Evolutionary conservation across 2,888 invertebrate genomes (phyloP).

Genomic region (Tipula unca): DNA sequence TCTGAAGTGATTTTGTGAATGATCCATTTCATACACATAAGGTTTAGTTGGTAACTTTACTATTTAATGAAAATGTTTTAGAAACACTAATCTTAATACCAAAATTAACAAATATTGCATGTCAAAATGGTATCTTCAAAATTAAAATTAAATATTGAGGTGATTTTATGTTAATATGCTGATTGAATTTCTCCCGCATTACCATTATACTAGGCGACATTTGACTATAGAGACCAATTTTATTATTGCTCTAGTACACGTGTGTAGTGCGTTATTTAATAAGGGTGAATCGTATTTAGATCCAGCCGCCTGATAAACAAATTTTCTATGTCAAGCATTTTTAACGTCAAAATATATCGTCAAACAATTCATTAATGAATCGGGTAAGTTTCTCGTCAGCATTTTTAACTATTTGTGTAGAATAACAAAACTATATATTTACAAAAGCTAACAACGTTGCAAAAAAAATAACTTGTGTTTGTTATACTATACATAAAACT

Average conservation of each 20-base stretch:
- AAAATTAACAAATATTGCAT: neutral
- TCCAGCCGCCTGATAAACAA: neutral
- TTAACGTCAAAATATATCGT: neutral
- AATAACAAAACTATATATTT: neutral
- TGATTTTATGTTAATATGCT: neutral
- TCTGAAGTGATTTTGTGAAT: too few species aligned
- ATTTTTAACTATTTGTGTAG: too few species aligned
- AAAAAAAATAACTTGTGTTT: neutral
- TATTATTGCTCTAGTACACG: neutral
- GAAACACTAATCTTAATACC: neutral
- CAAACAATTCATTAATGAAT: neutral
- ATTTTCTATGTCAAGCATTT: neutral
- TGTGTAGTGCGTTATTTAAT: neutral
- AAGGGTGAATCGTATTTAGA: neutral
- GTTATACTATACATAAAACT: constrained; percentile 20
- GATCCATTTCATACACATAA: too few species aligned
- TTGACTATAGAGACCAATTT: neutral
- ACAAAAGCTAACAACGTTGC: neutral
- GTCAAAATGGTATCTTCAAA: neutral
- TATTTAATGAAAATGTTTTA: too few species aligned
- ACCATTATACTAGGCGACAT: neutral
- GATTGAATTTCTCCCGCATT: neutral
- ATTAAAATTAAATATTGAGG: neutral
- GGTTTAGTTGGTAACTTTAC: too few species aligned
- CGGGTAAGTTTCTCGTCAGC: neutral